These are phyloP conservation scores for Eidolon helvum DNA, from an alignment of 2,113 vertebrate species.

Conservation along the genomic window DNA sequence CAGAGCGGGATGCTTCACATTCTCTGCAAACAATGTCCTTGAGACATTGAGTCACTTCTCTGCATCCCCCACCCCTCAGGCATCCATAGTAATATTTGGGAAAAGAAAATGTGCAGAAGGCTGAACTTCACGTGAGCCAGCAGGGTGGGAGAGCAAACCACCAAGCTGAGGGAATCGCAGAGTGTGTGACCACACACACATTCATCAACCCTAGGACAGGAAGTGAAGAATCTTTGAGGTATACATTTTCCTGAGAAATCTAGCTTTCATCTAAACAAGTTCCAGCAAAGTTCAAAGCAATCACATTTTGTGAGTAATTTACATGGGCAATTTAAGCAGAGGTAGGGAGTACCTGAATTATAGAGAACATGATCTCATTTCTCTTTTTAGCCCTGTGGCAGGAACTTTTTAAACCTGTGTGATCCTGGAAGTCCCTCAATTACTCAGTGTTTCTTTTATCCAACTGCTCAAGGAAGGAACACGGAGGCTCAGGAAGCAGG, in stretches of 20 bases:
- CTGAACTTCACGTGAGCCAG: background rate
- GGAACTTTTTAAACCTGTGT: background rate
- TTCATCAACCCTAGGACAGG: background rate
- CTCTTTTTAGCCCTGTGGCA: background rate
- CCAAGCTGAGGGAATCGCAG: background rate
- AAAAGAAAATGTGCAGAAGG: background rate
- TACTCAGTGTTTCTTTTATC: constrained; percentile 18
- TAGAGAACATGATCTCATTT: background rate
- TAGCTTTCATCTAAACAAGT: background rate
- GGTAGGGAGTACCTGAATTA: background rate
- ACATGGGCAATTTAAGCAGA: background rate
- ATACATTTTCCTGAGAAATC: background rate
- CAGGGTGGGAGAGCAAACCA: rapidly evolving
- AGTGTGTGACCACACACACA: background rate
- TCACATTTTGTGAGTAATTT: constrained; percentile 8
- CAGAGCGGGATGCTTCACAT: rapidly evolving
- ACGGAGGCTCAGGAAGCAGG: constrained; percentile 37
- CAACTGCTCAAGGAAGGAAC: background rate
- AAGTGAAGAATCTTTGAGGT: background rate
- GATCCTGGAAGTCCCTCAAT: background rate
- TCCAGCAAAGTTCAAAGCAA: background rate
- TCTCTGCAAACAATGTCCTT: background rate
- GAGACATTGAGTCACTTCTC: background rate
- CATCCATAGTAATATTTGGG: background rate
- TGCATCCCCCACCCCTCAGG: background rate